Conservation (phyloP, 2,888 invertebrate species). For the Muschampia plurimacula region DNA sequence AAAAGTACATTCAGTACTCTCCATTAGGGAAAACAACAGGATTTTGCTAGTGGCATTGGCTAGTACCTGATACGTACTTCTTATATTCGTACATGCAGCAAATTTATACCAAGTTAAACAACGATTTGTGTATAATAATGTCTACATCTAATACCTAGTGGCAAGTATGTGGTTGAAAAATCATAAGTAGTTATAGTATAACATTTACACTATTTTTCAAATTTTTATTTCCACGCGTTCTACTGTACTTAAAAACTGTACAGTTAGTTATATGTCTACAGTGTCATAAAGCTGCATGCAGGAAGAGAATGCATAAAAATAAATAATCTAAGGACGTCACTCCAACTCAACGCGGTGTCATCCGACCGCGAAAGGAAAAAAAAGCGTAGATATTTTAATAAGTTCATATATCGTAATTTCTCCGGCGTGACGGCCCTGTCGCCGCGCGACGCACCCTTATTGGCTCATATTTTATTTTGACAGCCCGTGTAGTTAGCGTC, state of each 20-base stretch:
- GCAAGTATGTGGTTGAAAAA: no score
- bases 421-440: conserved; percentile 79
- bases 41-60: no score
- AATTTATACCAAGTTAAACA: no score
- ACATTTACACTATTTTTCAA: no score
- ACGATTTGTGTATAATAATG: no score
- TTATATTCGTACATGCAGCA: no score
- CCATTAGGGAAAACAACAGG: no score
- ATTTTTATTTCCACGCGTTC: no score
- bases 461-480: conserved; percentile 84
- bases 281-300: conserved; percentile 19
- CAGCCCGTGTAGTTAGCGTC: conserved; percentile 65
- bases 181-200: no score
- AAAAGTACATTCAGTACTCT: no score
- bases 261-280: not conserved
- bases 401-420: conserved; percentile 79
- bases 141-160: no score
- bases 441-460: conserved; percentile 71
- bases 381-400: conserved; percentile 76
- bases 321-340: conserved; percentile 47
- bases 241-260: not conserved
- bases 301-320: conserved; percentile 34
- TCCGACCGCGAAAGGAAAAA: conserved; percentile 75
- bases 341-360: conserved; percentile 65
- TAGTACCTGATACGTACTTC: no score